These are phyloP conservation scores for Ascaphus truei DNA, from an alignment of 2,113 vertebrate genomes.

Conservation along the genomic window DNA sequence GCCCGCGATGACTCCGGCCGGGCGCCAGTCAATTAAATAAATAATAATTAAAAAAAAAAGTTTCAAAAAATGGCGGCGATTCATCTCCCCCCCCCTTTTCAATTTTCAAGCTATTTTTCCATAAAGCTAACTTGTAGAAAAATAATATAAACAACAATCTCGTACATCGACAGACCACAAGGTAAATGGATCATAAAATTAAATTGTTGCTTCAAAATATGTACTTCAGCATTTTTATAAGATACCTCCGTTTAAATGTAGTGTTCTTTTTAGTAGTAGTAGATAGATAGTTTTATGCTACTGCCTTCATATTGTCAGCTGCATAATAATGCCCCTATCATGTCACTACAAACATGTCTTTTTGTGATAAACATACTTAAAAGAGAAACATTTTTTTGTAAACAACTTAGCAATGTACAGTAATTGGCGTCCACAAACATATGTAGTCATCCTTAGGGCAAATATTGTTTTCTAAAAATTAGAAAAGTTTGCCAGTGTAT, in stretches of 20 bases:
- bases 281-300: conserved; percentile 38
- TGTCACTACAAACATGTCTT: conserved; percentile 12
- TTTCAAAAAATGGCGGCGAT: no score
- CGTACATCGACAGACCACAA: conserved; percentile 36
- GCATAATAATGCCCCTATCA: conserved; percentile 20
- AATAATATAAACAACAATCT: conserved; percentile 43
- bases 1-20: no score
- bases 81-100: conserved; percentile 38
- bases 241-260: conserved; percentile 34
- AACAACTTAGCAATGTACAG: no score
- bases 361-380: conserved; percentile 9
- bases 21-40: no score
- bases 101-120: conserved; percentile 34
- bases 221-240: conserved; percentile 37
- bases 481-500: no score
- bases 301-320: conserved; percentile 17
- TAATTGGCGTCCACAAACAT: no score
- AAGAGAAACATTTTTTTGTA: background rate
- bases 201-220: conserved; percentile 43
- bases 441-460: no score
- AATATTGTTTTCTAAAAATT: no score
- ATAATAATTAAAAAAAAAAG: no score
- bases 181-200: conserved; percentile 43
- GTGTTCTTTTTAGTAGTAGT: conserved; percentile 32
- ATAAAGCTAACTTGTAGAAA: conserved; percentile 40